A percentile compares a stretch with the other conserved stretches of the same genome.
Conservation (phyloP, 2,888 invertebrate species). For the Melipona bicolor region DNA sequence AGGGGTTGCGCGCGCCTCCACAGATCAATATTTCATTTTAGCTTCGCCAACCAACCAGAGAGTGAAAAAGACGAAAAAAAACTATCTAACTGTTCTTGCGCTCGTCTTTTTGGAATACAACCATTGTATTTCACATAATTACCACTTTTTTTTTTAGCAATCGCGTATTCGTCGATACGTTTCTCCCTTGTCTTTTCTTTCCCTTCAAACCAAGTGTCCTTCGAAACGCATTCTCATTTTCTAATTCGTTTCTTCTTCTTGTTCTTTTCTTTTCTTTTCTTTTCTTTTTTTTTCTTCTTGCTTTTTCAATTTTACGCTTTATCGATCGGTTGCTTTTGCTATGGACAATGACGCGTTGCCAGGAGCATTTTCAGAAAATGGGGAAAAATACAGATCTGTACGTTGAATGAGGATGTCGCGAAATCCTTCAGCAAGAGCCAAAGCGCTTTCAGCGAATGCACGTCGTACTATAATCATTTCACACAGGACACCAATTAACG, state of each 20-base stretch:
- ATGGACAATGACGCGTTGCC: no score
- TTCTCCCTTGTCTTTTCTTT: not conserved
- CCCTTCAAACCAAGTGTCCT: not conserved
- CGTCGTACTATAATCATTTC: no score
- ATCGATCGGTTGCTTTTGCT: not conserved
- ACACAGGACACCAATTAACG: no score
- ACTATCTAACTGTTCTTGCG: conserved; percentile 53
- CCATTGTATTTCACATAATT: conserved; percentile 57
- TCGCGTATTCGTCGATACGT: not conserved
- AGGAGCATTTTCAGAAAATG: no score
- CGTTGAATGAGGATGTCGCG: no score
- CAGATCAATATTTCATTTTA: conserved; percentile 84
- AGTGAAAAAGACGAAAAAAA: not conserved
- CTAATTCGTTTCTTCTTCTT: not conserved
- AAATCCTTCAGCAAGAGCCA: no score
- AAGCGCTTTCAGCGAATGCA: no score
- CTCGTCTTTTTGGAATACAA: conserved; percentile 55
- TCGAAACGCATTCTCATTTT: not conserved
- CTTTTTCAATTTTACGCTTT: no score
- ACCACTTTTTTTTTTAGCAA: conserved; percentile 40
- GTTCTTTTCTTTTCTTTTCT: not conserved
- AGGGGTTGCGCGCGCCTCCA: conserved; percentile 82
- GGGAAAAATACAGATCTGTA: no score
- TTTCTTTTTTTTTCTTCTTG: not conserved
- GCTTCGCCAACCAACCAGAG: conserved; percentile 73